Base-by-base conservation (phyloP, 1,140 invertebrate genomes). In the Drosophila bocqueti region DNA sequence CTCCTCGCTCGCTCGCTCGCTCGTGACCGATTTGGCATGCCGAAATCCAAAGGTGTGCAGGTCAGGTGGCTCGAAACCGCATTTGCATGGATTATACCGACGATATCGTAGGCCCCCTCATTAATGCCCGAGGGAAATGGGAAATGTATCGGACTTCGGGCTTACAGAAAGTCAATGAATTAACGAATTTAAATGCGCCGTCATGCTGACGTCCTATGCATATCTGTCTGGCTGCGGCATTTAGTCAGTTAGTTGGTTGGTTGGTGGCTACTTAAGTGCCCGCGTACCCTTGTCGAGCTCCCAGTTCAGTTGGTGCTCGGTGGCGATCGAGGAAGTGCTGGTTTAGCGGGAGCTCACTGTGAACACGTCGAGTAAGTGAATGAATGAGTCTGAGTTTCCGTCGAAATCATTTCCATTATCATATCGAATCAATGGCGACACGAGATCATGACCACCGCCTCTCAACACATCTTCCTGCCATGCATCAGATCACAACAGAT, bases 101-200 rank as follows among this genome's bases (percentile, higher is more conserved):
- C 72, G 43, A 61, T 73, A 52, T 54, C 31, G 63, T 54, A 49
- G 57, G 16, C 54, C 75, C 58, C 68, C 68, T 82, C 64, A 87
- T 83, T 79, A 83, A 77, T 26, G 69, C 76, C 50, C 34, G 18
- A 49, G 84, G 67, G 47, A 83, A 81, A 72, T 75, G 64, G 59
- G 52, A 55, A 67, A 68, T 67, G 49, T 67, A 31, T 60, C 21
- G 34, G 29, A 76, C 26, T 66, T 67, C 7, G 47, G 47, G 43
- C 45, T 73, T 57, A 69, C 42, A 50, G 24, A 64, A 75, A 78
- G 65, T 79, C 60, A 87, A 71, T 74, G 65, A 77, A 60, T 57
- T 64, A 26, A 18, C 54, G 47, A 31, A 49, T 15, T 31, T 47
- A 58, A 64, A 54, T 15, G 46, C 60, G n/a, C 0, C 18, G 58